Percentiles rank a stretch among this genome's conserved stretches.
Evolutionary conservation across 2,797 vertebrate species (phyloP).

Genomic region (Spatula clypeata): DNA sequence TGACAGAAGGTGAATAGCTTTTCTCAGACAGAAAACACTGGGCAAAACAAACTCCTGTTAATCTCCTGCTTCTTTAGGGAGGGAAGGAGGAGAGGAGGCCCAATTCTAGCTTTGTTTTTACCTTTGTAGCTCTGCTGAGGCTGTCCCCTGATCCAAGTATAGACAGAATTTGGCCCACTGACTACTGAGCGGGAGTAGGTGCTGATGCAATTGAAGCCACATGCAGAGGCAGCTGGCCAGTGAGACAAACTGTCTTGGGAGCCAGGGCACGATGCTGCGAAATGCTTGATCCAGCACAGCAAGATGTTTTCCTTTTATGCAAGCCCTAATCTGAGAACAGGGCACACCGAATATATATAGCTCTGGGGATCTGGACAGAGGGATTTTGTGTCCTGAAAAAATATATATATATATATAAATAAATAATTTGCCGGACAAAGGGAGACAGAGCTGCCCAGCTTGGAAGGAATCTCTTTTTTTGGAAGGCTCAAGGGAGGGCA

Average conservation of each 20-base stretch:
- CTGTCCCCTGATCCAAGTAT: slow-evolving; percentile 33
- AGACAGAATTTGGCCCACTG: slow-evolving; percentile 45
- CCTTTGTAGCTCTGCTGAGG: slow-evolving; percentile 41
- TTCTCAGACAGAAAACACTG: not conserved
- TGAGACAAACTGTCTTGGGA: slow-evolving; percentile 46
- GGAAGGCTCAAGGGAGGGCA: slow-evolving; percentile 26
- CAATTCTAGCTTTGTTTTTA: slow-evolving; percentile 53
- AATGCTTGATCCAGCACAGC: slow-evolving; percentile 56
- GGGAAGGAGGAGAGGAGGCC: not conserved
- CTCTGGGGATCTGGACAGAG: slow-evolving; percentile 19
- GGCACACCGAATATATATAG: slow-evolving; percentile 41
- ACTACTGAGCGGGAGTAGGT: not conserved
- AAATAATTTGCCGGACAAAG: slow-evolving; percentile 38
- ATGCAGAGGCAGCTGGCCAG: slow-evolving; percentile 57
- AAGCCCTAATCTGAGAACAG: slow-evolving; percentile 63
- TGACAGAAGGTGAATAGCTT: not conserved
- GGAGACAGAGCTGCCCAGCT: not conserved
- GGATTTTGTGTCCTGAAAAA: not conserved
- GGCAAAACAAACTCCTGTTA: not conserved
- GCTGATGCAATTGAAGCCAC: slow-evolving; percentile 66
- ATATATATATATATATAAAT: not conserved
- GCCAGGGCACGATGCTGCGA: slow-evolving; percentile 57
- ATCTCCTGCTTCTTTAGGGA: slow-evolving; percentile 9
- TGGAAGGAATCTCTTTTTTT: slow-evolving; percentile 46
- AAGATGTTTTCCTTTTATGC: slow-evolving; percentile 67